Percentiles rank a stretch among this genome's conserved stretches.
phyloP scores from a whole-genome alignment of 1,140 invertebrate genomes.

The Schlechtendalia chinensis region DNA sequence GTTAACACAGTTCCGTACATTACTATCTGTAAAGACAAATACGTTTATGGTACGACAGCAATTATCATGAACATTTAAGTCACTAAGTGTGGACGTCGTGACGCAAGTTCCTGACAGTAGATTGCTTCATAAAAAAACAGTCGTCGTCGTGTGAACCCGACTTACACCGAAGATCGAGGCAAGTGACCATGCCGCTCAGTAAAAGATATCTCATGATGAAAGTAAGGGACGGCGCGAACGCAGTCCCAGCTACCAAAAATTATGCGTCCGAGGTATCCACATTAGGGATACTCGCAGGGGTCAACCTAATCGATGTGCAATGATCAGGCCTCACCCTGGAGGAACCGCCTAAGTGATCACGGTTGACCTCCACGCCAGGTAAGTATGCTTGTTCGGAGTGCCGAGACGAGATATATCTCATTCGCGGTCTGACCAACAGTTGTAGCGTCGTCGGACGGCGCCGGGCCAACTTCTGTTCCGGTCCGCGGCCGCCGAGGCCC shows the following conservation, averaged over 20 bases:
- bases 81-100: too few relatives aligned
- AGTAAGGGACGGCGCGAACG: constrained; percentile 53
- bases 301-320: constrained; percentile 71
- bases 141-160: too few relatives aligned
- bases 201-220: too few relatives aligned
- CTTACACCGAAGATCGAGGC: too few relatives aligned
- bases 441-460: not conserved
- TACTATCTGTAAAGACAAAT: too few relatives aligned
- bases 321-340: constrained; percentile 68
- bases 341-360: constrained; percentile 68
- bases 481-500: not conserved
- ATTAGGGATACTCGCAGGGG: constrained; percentile 72
- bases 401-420: not conserved
- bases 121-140: too few relatives aligned
- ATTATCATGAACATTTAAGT: too few relatives aligned
- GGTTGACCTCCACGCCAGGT: constrained; percentile 67
- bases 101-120: too few relatives aligned
- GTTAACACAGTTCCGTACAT: too few relatives aligned
- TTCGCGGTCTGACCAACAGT: fast-evolving
- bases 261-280: constrained; percentile 68
- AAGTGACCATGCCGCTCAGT: too few relatives aligned
- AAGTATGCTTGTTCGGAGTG: constrained; percentile 57
- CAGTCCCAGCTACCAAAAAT: constrained; percentile 69
- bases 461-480: too few relatives aligned
- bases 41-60: too few relatives aligned